phyloP scores from a whole-genome alignment of 2,888 invertebrate species.

The Sturmia bella region DNA sequence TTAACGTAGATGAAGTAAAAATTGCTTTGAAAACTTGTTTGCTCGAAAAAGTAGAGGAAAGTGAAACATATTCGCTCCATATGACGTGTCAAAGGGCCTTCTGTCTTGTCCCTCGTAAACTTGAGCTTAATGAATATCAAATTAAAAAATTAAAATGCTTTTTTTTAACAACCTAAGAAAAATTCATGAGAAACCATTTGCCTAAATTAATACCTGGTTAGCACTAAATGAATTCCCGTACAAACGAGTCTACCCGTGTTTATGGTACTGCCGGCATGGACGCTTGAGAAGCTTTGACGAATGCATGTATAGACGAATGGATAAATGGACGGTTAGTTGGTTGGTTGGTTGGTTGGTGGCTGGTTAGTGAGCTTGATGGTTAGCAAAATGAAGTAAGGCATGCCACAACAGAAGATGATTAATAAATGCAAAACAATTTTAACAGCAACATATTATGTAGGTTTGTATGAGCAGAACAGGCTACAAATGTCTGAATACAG shows the following conservation, averaged over 20 bases:
- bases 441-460: constrained; percentile 45
- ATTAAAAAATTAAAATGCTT: constrained; percentile 68
- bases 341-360: constrained; percentile 5
- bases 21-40: constrained; percentile 5
- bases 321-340: constrained; percentile 23
- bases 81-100: neutral
- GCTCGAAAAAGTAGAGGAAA: neutral
- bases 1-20: constrained; percentile 10
- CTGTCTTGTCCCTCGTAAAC: constrained; percentile 39
- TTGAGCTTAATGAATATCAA: constrained; percentile 63
- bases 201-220: constrained; percentile 70
- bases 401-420: constrained; percentile 53
- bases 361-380: constrained; percentile 48
- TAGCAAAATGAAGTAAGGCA: constrained; percentile 36
- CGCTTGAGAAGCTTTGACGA: constrained; percentile 47
- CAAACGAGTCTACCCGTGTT: constrained; percentile 24
- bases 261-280: constrained; percentile 3
- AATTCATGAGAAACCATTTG: constrained; percentile 69
- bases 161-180: constrained; percentile 61
- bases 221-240: constrained; percentile 61
- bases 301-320: constrained; percentile 28
- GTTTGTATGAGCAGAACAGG: neutral
- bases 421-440: constrained; percentile 68
- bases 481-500: constrained; percentile 6
- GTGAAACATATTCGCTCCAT: neutral